Evolutionary conservation across 2,797 vertebrate genomes (phyloP).

Genomic region (Acanthornis magna): DNA sequence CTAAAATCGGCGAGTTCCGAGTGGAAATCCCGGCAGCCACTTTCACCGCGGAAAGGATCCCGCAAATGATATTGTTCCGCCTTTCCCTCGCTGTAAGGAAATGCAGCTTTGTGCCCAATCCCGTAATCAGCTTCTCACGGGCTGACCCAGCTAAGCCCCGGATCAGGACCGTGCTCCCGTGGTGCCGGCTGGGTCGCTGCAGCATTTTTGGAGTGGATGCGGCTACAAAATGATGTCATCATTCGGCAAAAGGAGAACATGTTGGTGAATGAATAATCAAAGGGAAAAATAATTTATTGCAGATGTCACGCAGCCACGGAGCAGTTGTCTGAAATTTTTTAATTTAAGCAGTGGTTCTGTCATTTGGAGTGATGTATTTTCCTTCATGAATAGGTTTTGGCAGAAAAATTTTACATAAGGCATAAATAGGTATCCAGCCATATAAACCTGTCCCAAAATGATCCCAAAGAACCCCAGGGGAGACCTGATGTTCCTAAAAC

Average conservation of each 20-base stretch:
- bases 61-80: not conserved
- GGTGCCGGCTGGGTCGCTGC: not conserved
- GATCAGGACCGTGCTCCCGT: not conserved
- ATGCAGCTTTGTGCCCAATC: not conserved
- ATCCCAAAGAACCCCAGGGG: not conserved
- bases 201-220: not conserved
- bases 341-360: not conserved
- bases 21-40: not conserved
- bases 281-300: not conserved
- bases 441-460: not conserved
- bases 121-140: not conserved
- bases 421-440: not conserved
- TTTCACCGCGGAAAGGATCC: not conserved
- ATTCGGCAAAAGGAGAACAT: not conserved
- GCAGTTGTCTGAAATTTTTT: not conserved
- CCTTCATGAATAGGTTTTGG: not conserved
- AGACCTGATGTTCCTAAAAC: constrained; percentile 59
- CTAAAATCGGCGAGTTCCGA: not conserved
- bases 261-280: fast-evolving
- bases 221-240: not conserved
- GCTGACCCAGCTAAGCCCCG: not conserved
- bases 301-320: not conserved
- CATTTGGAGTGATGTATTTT: not conserved
- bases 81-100: not conserved
- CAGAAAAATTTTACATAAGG: not conserved